phyloP scores from a whole-genome alignment of 2,113 vertebrate species.

The Amia ocellicauda region DNA sequence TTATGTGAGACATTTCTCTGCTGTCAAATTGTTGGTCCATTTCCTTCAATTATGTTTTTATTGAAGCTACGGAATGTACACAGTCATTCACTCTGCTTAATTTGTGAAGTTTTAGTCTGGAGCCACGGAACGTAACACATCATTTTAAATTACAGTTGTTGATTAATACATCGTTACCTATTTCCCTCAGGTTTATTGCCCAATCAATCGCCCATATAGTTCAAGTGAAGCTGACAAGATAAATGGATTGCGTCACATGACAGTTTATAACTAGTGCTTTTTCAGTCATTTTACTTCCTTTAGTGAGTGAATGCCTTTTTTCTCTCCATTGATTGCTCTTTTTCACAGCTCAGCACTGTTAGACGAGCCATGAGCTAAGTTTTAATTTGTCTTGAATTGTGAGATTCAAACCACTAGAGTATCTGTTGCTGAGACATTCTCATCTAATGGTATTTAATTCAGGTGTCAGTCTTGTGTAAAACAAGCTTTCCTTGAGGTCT shows the following conservation, averaged over 20 bases:
- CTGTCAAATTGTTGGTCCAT: background rate
- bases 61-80: background rate
- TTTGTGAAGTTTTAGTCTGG: conserved; percentile 29
- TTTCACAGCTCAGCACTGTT: conserved; percentile 47
- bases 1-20: background rate
- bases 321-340: conserved; percentile 42
- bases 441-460: conserved; percentile 23
- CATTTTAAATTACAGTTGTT: conserved; percentile 36
- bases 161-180: conserved; percentile 34
- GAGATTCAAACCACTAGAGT: conserved; percentile 24
- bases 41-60: no score
- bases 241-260: conserved; percentile 39
- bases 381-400: conserved; percentile 43
- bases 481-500: no score
- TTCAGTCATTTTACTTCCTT: conserved; percentile 24
- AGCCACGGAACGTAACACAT: conserved; percentile 33
- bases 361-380: conserved; percentile 37
- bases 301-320: conserved; percentile 1
- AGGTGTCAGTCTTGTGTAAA: conserved; percentile 1
- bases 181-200: conserved; percentile 34
- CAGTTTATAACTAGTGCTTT: conserved; percentile 40
- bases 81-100: background rate
- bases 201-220: conserved; percentile 42
- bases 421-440: conserved; percentile 33
- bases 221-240: conserved; percentile 43